Base-by-base conservation (phyloP, 2,888 invertebrate genomes). In the Mythimna impura region DNA sequence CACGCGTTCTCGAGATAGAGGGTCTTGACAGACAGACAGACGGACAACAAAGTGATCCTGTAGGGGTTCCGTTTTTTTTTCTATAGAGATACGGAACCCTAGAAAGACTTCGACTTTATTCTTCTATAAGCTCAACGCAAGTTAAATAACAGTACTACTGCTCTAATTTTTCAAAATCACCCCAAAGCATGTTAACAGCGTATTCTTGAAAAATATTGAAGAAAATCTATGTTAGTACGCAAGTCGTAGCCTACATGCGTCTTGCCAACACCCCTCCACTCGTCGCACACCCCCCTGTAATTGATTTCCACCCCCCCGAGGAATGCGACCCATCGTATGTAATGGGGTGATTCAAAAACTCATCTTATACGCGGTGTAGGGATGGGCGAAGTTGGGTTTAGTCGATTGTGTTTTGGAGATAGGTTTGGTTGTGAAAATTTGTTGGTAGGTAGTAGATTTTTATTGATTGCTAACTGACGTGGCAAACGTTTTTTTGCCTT, bases 261-360 rank as follows among this genome's bases (percentile, higher is more conserved):
- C 82, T 78, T 77, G 63, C 81, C 67, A 77, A 78, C 71, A 75
- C 78, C 73, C 72, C 67, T 69, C 73, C 66, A 43, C 73, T 68
- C 73, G 68, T 67, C 71, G 50, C 60, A 69, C 79, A 80, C 83
- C 83, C 87, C 87, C 87, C 87, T 76, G 87, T 92, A 92, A 92
- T 93, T 91, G 92, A 92, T 93, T 91, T 84, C 88, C 90, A 80
- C 90, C 92, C 89, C 83, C 43, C 73, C 62, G 30, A 83, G 89
- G 92, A 90, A 91, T 91, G 89, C 89, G 83, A 84, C 86, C 87
- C 84, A 81, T 82, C 86, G 82, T 88, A 84, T 87, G 86, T 88
- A 89, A 86, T 86, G 87, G 89, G 88, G 87, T 85, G 89, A 87
- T 90, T 89, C 86, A 87, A 89, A 92, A 91, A 91, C 90, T 91